Conservation (phyloP, 2,113 vertebrate genomes). For the Apistogramma diplotaenia region DNA sequence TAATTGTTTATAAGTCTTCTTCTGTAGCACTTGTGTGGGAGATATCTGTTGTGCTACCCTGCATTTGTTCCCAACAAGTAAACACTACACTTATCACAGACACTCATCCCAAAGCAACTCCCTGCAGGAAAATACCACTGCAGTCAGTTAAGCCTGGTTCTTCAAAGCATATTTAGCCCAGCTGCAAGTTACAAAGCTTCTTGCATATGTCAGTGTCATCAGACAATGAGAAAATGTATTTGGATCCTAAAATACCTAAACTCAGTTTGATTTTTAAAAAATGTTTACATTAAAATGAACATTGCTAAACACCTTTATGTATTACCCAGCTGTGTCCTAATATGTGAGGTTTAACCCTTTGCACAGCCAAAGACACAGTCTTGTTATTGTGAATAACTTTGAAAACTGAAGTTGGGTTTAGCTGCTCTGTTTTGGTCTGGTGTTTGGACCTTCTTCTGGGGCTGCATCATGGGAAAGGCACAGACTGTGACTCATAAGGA, state of each 20-base stretch:
- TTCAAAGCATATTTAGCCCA: neutral
- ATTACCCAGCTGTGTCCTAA: neutral
- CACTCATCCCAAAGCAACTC: neutral
- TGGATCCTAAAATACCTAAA: no score
- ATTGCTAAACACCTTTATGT: no score
- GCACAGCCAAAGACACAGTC: neutral
- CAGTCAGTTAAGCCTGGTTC: neutral
- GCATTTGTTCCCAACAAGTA: neutral
- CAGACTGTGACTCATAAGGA: conserved; percentile 62
- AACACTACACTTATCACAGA: neutral
- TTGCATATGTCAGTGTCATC: no score
- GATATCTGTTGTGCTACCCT: neutral
- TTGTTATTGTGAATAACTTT: neutral
- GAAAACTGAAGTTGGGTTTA: neutral
- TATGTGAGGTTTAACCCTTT: neutral
- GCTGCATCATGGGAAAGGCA: conserved; percentile 47
- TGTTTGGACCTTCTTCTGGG: conserved; percentile 45
- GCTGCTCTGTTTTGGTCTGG: conserved; percentile 11
- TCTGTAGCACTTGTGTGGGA: neutral
- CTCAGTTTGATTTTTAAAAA: no score
- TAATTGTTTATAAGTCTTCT: neutral
- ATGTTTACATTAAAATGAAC: neutral
- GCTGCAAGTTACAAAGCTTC: neutral
- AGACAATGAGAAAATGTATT: no score
- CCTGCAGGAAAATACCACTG: neutral